Percentiles rank a stretch among this genome's conserved stretches.
phyloP scores from a whole-genome alignment of 2,113 vertebrate genomes.

The Oreochromis spilurus region DNA sequence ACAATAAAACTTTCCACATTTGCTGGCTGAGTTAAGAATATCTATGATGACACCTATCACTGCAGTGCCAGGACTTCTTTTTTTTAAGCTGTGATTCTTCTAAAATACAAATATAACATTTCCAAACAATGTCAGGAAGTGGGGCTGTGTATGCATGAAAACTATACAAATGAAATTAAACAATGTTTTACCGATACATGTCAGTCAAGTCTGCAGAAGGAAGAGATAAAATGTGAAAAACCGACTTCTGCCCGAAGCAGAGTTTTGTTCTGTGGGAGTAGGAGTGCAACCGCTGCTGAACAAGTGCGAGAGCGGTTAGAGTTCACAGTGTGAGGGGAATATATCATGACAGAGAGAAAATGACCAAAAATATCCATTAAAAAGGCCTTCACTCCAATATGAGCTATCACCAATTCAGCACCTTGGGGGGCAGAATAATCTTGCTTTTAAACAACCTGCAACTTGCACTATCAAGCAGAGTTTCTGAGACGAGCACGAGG shows the following conservation, averaged over 20 bases:
- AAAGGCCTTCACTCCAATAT: background rate
- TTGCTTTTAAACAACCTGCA: background rate
- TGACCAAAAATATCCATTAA: conserved; percentile 10
- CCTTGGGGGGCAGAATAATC: background rate
- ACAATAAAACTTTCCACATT: background rate
- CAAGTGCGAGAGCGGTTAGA: background rate
- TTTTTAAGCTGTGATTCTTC: background rate
- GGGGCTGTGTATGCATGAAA: background rate
- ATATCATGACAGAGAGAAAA: conserved; percentile 25
- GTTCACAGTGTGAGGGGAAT: conserved; percentile 20
- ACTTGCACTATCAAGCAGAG: background rate
- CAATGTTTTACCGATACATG: background rate
- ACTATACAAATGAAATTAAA: background rate
- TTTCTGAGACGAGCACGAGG: background rate
- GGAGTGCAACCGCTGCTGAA: background rate
- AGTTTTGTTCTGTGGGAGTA: background rate
- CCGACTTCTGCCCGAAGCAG: background rate
- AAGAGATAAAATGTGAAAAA: background rate
- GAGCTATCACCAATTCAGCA: background rate
- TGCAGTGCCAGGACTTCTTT: background rate
- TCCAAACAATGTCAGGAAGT: background rate
- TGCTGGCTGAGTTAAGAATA: background rate
- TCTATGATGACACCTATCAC: background rate
- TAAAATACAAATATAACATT: background rate
- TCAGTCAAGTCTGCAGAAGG: background rate